These are phyloP conservation scores for Pocillopora meandrina DNA, from an alignment of 92 coral and sea anemone species.

Conservation along the genomic window DNA sequence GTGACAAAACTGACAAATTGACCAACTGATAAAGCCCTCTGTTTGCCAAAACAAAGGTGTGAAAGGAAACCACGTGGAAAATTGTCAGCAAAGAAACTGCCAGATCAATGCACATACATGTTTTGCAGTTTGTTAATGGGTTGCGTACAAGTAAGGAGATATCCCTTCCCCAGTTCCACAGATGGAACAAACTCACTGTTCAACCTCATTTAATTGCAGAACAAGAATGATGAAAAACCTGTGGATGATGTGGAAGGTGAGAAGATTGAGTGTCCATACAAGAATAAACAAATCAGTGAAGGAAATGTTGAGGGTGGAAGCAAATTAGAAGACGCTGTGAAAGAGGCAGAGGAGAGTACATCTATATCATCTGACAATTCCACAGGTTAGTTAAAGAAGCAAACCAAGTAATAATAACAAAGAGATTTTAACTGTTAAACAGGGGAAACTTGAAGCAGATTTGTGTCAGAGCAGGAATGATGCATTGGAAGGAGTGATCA, in stretches of 20 bases:
- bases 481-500: too few relatives aligned
- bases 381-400: constrained; percentile 8
- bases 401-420: too few relatives aligned
- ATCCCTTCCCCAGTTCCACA: too few relatives aligned
- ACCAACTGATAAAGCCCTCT: background rate
- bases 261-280: constrained; percentile 38
- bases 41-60: background rate
- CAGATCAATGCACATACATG: background rate
- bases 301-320: constrained; percentile 16
- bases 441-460: too few relatives aligned
- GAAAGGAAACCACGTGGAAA: background rate
- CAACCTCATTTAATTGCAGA: constrained; percentile 6
- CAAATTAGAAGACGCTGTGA: constrained; percentile 42
- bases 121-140: background rate
- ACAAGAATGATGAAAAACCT: constrained; percentile 35
- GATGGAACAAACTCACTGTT: background rate
- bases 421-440: too few relatives aligned
- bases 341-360: constrained; percentile 37
- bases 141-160: too few relatives aligned
- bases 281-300: constrained; percentile 7
- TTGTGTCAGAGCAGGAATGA: too few relatives aligned
- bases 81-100: too few relatives aligned
- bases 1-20: background rate
- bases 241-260: constrained; percentile 34
- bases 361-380: constrained; percentile 10